Percentiles rank a stretch among this genome's conserved stretches.
Conservation (phyloP, 2,797 vertebrate genomes). For the Neomorphus geoffroyi region DNA sequence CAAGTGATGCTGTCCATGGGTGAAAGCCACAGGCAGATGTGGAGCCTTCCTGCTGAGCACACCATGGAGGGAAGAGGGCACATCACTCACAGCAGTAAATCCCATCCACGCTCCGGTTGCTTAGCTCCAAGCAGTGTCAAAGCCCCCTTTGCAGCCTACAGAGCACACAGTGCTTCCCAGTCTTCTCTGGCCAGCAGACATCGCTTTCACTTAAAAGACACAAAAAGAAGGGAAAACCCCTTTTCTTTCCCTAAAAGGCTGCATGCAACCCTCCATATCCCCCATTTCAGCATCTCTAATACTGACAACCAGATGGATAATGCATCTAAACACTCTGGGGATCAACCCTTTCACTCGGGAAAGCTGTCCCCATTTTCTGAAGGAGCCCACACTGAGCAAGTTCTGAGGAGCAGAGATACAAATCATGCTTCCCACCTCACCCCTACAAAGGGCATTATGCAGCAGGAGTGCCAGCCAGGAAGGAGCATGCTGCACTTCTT, state of each 20-base stretch:
- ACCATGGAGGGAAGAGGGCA: background rate
- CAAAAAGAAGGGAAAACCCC: background rate
- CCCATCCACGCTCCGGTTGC: fast-evolving
- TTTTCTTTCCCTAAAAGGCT: background rate
- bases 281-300: background rate
- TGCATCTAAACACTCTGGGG: background rate
- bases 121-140: background rate
- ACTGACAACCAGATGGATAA: background rate
- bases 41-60: background rate
- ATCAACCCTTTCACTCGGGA: background rate
- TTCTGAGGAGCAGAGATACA: background rate
- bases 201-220: background rate
- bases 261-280: background rate
- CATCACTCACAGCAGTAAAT: conserved; percentile 17
- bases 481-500: background rate
- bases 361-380: background rate
- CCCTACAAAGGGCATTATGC: background rate
- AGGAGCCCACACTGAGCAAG: background rate
- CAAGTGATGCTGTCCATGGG: conserved; percentile 33
- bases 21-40: background rate
- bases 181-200: background rate
- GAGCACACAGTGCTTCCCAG: background rate
- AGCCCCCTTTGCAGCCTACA: background rate
- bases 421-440: background rate
- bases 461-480: background rate